phyloP scores from a whole-genome alignment of 2,888 invertebrate genomes.

The Nemoura dubitans region DNA sequence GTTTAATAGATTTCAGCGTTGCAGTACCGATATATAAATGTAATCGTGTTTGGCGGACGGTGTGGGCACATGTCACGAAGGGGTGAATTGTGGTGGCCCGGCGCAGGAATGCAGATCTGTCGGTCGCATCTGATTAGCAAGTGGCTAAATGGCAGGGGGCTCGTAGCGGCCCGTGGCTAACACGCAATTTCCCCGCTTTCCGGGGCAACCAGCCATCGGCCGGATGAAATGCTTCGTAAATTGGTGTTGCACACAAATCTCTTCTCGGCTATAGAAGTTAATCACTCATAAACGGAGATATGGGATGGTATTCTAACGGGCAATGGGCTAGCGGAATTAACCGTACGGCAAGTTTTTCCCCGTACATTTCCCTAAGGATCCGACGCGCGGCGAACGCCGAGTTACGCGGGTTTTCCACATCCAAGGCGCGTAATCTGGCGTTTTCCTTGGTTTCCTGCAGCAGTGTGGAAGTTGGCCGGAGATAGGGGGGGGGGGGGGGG shows the following conservation, averaged over 20 bases:
- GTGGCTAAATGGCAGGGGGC: neutral
- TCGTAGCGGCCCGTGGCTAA: neutral
- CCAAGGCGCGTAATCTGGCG: constrained; percentile 12
- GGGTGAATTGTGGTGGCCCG: neutral
- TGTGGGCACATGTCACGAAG: neutral
- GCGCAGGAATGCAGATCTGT: neutral
- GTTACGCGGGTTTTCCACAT: neutral
- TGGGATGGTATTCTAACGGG: neutral
- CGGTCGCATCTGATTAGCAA: neutral
- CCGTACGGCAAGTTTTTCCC: neutral
- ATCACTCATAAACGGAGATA: constrained; percentile 7
- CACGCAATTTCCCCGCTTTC: neutral
- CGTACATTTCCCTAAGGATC: neutral
- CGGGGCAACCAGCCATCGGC: neutral
- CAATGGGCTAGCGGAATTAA: neutral
- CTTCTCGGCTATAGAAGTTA: neutral
- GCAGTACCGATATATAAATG: too few relatives aligned
- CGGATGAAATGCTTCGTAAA: neutral
- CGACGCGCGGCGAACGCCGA: neutral
- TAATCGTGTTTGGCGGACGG: neutral
- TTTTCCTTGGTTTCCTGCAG: neutral
- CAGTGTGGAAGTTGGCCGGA: neutral
- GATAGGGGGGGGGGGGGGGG: neutral
- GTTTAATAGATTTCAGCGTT: neutral
- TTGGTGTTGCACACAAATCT: constrained; percentile 12